phyloP scores from a whole-genome alignment of 2,113 vertebrate species.

The Anthoscopus minutus region DNA sequence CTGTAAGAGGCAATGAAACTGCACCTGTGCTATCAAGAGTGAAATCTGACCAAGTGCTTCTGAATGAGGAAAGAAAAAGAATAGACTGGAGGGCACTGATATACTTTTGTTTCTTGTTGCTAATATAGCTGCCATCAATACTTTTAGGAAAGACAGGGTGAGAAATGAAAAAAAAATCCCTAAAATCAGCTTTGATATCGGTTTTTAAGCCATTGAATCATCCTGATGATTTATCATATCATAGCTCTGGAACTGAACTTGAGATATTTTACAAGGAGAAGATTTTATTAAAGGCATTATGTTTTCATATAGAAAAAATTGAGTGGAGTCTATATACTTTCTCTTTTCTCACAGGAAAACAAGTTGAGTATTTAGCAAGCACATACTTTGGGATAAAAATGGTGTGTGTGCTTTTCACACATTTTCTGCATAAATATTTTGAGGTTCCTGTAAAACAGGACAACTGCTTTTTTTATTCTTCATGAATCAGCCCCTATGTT shows the following conservation, averaged over 20 bases:
- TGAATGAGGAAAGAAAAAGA: background rate
- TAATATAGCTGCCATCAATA: background rate
- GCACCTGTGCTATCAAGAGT: background rate
- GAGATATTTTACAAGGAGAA: background rate
- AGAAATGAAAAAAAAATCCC: background rate
- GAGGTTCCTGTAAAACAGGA: slow-evolving; percentile 58
- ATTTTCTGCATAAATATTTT: slow-evolving; percentile 56
- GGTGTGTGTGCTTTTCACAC: slow-evolving; percentile 5
- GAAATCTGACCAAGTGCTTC: background rate
- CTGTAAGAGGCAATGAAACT: background rate
- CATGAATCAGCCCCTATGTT: slow-evolving; percentile 68
- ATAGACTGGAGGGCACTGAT: background rate
- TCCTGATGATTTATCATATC: background rate
- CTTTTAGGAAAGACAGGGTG: background rate
- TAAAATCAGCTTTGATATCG: background rate
- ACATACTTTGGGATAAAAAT: slow-evolving; percentile 29
- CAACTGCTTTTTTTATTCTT: slow-evolving; percentile 47
- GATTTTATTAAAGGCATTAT: slow-evolving; percentile 17
- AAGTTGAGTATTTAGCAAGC: slow-evolving; percentile 1
- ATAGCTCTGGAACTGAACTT: background rate
- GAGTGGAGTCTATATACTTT: background rate
- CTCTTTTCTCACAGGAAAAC: background rate
- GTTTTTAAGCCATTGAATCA: background rate
- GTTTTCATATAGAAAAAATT: background rate
- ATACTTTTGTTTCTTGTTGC: background rate